Base-by-base conservation (phyloP, 1,140 invertebrate genomes). In the Colletes gigas region DNA sequence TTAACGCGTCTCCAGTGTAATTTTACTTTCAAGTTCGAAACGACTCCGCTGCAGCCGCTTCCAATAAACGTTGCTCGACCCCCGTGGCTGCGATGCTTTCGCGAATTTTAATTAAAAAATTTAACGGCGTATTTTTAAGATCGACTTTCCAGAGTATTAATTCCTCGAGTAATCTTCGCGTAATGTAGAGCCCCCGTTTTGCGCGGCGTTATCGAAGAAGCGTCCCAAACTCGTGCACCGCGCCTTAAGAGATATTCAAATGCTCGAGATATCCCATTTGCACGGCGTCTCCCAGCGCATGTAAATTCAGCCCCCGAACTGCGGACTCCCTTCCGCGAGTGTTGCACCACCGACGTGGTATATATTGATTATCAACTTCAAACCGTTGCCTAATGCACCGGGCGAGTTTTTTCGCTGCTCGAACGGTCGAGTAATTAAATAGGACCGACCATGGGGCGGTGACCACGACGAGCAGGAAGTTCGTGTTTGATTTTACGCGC, bases 371-470 rank as follows among this genome's bases (percentile, higher is more conserved):
- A 60, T 77, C 60, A 70, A 70, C 55, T 52, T 14, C 39, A 41
- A 7, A 0, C 30, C 55, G 44, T 39, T 60, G 41, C 14, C 19
- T 60, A n/a, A 59, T 69, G 9, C 12, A 19, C 14, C 5, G 9
- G 17, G 14, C 9, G 39, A n/a, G 44, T 12, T 12, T 3, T 50
- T 3, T 50, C 50, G 9, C 10, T 50, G 10, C 50, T 10, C 50
- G 9, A 14, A 9, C 4, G 4, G 4, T 8, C n/a, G 15, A 30
- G 15, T 69, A 77, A 77, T 69, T 77, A 77, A 69, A 77, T 69
- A 47, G 54, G 57, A 14, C 44, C 15, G 54, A 39, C 60, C 0
- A 17, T 14, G 30, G 14, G 12, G 8, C 21, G 57, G 10, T 1
- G 50, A 65, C 10, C 59, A 39, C 7, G 8, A 15, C 9, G 12